Conservation (phyloP, 2,113 vertebrate species). For the Picathartes gymnocephalus region DNA sequence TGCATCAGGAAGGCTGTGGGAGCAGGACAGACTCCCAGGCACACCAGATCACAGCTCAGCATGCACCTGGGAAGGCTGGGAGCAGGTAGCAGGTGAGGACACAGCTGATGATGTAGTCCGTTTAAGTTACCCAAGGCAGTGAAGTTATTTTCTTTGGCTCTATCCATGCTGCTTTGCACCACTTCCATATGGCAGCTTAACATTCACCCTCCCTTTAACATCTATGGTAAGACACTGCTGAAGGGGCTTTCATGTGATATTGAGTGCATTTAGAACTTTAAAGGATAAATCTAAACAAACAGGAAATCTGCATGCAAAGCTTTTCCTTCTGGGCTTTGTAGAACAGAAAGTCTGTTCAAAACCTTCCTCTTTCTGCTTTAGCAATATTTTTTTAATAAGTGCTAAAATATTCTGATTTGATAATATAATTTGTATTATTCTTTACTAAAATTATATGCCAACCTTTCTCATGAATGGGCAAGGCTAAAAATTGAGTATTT, state of each 20-base stretch:
- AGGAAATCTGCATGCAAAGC: neutral
- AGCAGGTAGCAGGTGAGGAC: neutral
- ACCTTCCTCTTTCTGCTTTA: neutral
- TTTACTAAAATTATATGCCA: neutral
- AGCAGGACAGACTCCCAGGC: neutral
- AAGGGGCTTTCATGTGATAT: neutral
- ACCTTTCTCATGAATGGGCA: neutral
- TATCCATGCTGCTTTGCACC: neutral
- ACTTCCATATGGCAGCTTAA: neutral
- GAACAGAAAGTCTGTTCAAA: neutral
- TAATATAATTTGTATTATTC: neutral
- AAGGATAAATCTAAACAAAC: neutral
- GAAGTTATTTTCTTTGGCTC: neutral
- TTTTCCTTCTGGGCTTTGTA: neutral
- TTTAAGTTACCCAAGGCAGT: neutral
- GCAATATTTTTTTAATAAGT: neutral
- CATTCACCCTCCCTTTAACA: neutral
- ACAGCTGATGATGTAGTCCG: neutral
- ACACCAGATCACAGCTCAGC: neutral
- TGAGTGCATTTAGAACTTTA: neutral
- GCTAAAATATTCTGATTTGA: neutral
- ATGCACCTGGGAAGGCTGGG: neutral
- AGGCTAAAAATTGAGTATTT: neutral
- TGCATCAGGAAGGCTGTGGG: neutral
- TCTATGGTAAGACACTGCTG: neutral